Base-by-base conservation (phyloP, 2,797 vertebrate species). In the Tokudaia tokunoshimensis region DNA sequence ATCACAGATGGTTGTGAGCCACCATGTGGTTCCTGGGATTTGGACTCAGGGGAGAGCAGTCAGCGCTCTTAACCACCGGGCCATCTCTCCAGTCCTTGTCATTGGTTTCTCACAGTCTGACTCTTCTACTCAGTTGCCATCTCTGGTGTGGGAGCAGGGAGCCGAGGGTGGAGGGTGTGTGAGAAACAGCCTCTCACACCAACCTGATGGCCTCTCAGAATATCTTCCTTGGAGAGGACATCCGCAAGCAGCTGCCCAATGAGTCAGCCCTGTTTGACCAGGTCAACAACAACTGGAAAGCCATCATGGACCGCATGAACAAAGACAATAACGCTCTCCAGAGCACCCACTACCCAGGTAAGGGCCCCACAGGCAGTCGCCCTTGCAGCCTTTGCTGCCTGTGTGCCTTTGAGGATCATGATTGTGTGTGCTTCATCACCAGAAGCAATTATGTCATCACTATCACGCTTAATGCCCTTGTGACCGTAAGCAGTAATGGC, bases 181-280 rank as follows among this genome's bases (percentile, higher is more conserved):
- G 82, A n/a, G 41, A 95, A 93, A 89, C 6, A 41, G 74, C 5
- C 41, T 89, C 83, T 97, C 83, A 81, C 4, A 13, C 41, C 22
- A 11, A 4, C 63, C 89, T 67, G 75, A 6, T 31, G 17, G 14
- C 26, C 14, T 93, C 94, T 47, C 97, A 99, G 98, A 99, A 99
- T 95, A 99, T 99, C 97, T 99, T 99, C 96, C 97, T 99, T 93
- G 99, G 99, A 37, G 99, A 99, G 84, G 99, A 99, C 98, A 99
- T 99, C 96, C 98, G 99, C 55, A 99, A 99, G 96, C 99, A 99
- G 97, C 98, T 99, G 82, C 99, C 99, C 70, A 95, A 83, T 4
- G 99, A 99, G 96, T 99, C 99, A 3, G 96, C 98, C 31, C 98
- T 99, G 81, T 99, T 99, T 91, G 98, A 99, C 96, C 98, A 98